Evolutionary conservation across 1,140 invertebrate genomes (phyloP).

Genomic region (Leptinotarsa lineolata): DNA sequence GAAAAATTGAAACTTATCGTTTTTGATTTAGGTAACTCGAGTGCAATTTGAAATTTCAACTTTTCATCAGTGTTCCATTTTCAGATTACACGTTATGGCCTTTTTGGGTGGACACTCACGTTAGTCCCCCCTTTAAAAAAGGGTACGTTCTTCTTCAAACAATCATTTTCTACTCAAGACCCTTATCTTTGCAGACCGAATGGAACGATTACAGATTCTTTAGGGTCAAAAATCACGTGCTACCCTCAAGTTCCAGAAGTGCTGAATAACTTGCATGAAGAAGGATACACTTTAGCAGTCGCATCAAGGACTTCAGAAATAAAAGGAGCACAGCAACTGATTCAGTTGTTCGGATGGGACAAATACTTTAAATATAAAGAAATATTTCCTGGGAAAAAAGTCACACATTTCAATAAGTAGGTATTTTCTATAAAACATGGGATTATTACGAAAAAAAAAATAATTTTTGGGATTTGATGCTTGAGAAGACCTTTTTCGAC

Average conservation of each 20-base stretch:
- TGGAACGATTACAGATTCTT: slow-evolving; percentile 61
- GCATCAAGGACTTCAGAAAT: slow-evolving; percentile 72
- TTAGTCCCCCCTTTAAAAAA: slow-evolving; percentile 68
- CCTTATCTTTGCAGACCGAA: slow-evolving; percentile 52
- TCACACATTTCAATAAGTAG: slow-evolving; percentile 71
- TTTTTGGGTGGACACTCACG: slow-evolving; percentile 76
- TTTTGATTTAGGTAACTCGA: slow-evolving; percentile 62
- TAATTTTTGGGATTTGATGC: slow-evolving; percentile 20
- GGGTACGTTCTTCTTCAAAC: slow-evolving; percentile 45
- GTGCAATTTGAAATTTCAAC: slow-evolving; percentile 25
- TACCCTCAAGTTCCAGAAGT: slow-evolving; percentile 68
- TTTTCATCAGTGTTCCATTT: slow-evolving; percentile 41
- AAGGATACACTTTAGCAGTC: slow-evolving; percentile 65
- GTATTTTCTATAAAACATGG: slow-evolving; percentile 27
- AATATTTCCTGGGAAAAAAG: slow-evolving; percentile 77
- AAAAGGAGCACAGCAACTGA: slow-evolving; percentile 68
- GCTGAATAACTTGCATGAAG: slow-evolving; percentile 61
- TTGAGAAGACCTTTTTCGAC: too few relatives aligned
- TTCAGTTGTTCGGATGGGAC: slow-evolving; percentile 71
- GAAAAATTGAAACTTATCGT: slow-evolving; percentile 58
- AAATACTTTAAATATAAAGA: slow-evolving; percentile 73
- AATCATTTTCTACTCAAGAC: neutral
- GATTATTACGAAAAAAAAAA: neutral
- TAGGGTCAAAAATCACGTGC: slow-evolving; percentile 59
- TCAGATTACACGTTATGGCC: slow-evolving; percentile 80